Evolutionary conservation across 2,113 vertebrate genomes (phyloP).

Genomic region (Willisornis vidua): DNA sequence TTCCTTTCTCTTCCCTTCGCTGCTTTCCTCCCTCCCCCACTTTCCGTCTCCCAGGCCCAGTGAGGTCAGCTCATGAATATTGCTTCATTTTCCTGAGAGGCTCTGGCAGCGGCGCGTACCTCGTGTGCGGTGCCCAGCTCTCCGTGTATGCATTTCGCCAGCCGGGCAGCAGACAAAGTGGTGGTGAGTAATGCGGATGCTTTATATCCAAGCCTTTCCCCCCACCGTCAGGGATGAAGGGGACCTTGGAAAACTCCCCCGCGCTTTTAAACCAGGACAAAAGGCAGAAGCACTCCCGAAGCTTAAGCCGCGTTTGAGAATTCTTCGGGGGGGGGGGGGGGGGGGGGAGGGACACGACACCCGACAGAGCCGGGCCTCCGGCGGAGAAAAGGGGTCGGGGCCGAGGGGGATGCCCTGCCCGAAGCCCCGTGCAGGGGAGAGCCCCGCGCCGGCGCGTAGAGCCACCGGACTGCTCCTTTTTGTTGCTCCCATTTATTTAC

Average conservation of each 20-base stretch:
- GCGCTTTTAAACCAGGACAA: not conserved
- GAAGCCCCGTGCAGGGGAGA: not conserved
- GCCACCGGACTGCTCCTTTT: not conserved
- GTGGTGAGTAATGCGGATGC: slow-evolving; percentile 25
- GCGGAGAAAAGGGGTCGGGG: not conserved
- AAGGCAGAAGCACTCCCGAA: not conserved
- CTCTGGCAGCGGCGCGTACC: slow-evolving; percentile 60
- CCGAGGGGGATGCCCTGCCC: not conserved
- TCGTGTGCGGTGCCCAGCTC: not conserved
- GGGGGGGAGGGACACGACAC: not conserved
- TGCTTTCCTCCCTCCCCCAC: not conserved
- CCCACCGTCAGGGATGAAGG: not conserved
- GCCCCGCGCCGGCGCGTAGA: not conserved
- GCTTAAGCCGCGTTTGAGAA: not conserved
- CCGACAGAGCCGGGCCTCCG: not conserved
- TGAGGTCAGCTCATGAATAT: slow-evolving; percentile 76
- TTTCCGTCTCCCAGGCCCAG: slow-evolving; percentile 28
- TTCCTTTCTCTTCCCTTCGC: not conserved
- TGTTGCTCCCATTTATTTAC: not conserved
- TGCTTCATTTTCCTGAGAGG: slow-evolving; percentile 62
- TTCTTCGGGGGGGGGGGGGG: not conserved
- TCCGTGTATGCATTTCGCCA: not conserved
- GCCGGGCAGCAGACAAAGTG: not conserved
- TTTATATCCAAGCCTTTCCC: not conserved
- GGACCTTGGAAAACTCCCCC: not conserved